phyloP scores from a whole-genome alignment of 2,888 invertebrate species.

The Apotomis capreana region DNA sequence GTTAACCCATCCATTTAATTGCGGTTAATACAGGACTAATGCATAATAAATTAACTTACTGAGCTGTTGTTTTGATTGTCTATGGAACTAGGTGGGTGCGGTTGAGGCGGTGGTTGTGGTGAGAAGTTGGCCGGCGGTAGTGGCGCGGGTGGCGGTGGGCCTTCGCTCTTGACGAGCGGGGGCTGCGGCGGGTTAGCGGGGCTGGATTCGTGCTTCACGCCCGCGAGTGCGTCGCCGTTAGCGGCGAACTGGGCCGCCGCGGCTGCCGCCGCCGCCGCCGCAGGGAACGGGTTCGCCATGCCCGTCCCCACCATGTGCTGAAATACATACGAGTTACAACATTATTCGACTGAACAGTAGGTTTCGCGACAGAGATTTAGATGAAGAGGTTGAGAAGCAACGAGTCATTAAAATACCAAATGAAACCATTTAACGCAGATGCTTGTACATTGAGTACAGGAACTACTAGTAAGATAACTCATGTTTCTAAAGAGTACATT shows the following conservation, averaged over 20 bases:
- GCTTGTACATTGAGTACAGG: too few species aligned
- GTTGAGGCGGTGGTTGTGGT: constrained; percentile 73
- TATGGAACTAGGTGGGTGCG: constrained; percentile 80
- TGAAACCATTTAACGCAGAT: not conserved
- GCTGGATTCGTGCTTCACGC: constrained; percentile 76
- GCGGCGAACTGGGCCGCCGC: constrained; percentile 84
- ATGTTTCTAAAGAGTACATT: too few species aligned
- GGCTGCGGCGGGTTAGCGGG: constrained; percentile 70
- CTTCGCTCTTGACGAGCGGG: constrained; percentile 82
- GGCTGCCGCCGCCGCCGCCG: constrained; percentile 85
- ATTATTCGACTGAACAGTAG: constrained; percentile 5
- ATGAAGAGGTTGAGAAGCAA: not conserved
- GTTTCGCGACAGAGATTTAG: not conserved
- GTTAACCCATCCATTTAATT: not conserved
- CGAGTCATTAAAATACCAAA: not conserved
- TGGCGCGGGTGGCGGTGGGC: constrained; percentile 74
- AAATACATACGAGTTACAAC: constrained; percentile 64
- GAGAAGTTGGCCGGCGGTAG: constrained; percentile 77
- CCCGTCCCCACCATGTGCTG: constrained; percentile 98
- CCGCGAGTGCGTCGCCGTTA: constrained; percentile 81
- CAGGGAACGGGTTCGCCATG: constrained; percentile 89
- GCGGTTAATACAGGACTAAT: not conserved
- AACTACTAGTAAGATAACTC: too few species aligned
- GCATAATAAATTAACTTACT: constrained; percentile 58
- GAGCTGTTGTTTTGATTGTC: constrained; percentile 83